Conservation (phyloP, 2,888 invertebrate species). For the Lasioglossum lativentre region DNA sequence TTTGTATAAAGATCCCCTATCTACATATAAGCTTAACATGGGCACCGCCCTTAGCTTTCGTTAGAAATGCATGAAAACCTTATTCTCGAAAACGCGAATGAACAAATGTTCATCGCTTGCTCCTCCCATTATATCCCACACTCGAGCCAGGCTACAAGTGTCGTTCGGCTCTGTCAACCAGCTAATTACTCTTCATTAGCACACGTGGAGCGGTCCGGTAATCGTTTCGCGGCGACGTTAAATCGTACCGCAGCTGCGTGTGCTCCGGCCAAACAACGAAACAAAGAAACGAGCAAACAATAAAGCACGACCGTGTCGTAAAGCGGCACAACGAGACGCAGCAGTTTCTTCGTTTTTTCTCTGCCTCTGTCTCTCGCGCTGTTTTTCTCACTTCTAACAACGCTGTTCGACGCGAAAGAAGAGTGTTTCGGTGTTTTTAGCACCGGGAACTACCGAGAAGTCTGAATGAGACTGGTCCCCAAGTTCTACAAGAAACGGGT, state of each 20-base stretch:
- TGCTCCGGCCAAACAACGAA: neutral
- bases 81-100: neutral
- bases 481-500: neutral
- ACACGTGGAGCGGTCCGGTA: constrained; percentile 8
- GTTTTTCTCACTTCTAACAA: neutral
- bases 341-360: neutral
- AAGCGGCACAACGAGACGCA: neutral
- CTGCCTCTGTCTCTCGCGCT: neutral
- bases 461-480: neutral
- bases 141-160: neutral
- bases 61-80: no score
- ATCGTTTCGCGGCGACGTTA: constrained; percentile 9
- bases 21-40: no score
- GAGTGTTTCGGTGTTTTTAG: neutral
- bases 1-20: no score
- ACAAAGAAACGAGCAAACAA: constrained; percentile 12
- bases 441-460: neutral
- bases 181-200: constrained; percentile 12
- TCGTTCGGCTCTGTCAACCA: neutral
- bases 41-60: no score
- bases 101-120: neutral
- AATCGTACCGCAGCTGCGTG: neutral
- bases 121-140: neutral
- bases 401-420: neutral
- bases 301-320: neutral